Conservation (phyloP, 2,888 invertebrate species). For the Leucozona laternaria region DNA sequence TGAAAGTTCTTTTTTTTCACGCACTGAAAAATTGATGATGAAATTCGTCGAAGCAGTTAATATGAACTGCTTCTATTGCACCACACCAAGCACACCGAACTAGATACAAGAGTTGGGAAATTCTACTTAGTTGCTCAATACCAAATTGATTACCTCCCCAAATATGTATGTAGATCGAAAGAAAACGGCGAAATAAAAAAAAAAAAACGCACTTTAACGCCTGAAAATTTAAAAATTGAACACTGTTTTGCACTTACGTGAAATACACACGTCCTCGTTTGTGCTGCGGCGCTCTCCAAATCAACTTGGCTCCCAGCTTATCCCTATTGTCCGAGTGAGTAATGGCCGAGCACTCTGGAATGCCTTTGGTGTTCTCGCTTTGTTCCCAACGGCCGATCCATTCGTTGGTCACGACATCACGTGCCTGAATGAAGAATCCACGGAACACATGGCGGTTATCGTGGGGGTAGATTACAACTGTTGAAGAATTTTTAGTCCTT, state of each 20-base stretch:
- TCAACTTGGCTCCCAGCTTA: slow-evolving; percentile 89
- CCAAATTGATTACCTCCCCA: slow-evolving; percentile 54
- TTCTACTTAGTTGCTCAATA: slow-evolving; percentile 43
- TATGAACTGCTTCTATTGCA: slow-evolving; percentile 5
- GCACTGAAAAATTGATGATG: slow-evolving; percentile 48
- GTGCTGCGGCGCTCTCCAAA: slow-evolving; percentile 90
- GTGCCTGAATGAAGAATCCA: slow-evolving; percentile 93
- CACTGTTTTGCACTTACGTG: slow-evolving; percentile 87
- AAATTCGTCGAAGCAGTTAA: slow-evolving; percentile 21
- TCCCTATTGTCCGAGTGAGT: slow-evolving; percentile 91
- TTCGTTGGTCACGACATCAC: slow-evolving; percentile 88
- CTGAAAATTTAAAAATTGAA: slow-evolving; percentile 29
- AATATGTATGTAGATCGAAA: slow-evolving; percentile 1
- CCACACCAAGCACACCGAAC: not conserved
- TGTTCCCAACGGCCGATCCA: slow-evolving; percentile 91
- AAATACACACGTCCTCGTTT: slow-evolving; percentile 90
- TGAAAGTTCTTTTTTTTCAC: slow-evolving; percentile 22
- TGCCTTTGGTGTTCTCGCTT: slow-evolving; percentile 89
- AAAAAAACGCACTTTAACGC: slow-evolving; percentile 41
- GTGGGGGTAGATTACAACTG: slow-evolving; percentile 80
- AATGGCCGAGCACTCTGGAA: slow-evolving; percentile 91
- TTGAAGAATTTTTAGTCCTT: slow-evolving; percentile 17
- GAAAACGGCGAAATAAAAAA: not conserved
- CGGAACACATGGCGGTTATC: slow-evolving; percentile 86
- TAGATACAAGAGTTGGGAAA: slow-evolving; percentile 22